Conservation (phyloP, 1,140 invertebrate genomes). For the Ips typographus region DNA sequence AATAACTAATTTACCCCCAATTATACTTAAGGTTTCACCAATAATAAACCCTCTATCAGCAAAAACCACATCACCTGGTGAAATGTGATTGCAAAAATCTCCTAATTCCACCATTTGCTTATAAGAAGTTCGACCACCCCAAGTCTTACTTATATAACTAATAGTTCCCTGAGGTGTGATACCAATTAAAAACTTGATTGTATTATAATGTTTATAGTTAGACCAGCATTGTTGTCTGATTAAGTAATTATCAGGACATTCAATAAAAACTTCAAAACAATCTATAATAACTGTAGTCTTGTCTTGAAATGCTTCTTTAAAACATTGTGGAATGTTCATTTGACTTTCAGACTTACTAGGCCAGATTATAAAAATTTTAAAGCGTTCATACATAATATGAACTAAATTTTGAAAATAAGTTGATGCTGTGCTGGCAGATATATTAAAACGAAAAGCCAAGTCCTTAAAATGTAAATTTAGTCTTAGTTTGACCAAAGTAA, state of each 20-base stretch:
- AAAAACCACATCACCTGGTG: background rate
- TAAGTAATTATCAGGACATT: constrained; percentile 22
- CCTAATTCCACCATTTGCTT: constrained; percentile 27
- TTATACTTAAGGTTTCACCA: constrained; percentile 6
- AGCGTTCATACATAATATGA: no score
- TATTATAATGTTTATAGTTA: constrained; percentile 37
- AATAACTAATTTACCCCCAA: no score
- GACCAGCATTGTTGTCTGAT: constrained; percentile 35
- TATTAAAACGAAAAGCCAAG: no score
- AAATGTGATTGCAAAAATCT: constrained; percentile 9
- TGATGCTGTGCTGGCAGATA: no score
- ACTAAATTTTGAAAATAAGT: no score
- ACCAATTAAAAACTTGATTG: constrained; percentile 40
- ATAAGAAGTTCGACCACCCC: constrained; percentile 32
- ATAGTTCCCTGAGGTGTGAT: constrained; percentile 34
- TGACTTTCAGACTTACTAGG: no score
- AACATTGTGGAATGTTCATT: no score
- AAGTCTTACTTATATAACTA: constrained; percentile 33
- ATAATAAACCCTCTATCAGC: constrained; percentile 34
- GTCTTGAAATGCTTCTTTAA: no score
- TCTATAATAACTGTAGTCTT: constrained; percentile 26
- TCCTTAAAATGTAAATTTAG: no score
- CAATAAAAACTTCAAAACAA: constrained; percentile 34
- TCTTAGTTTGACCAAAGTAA: no score
- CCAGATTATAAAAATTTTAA: no score